Evolutionary conservation across 2,797 vertebrate species (phyloP), one percentile per base, ranked within the genome.

Genomic region (Sciaenops ocellatus): DNA sequence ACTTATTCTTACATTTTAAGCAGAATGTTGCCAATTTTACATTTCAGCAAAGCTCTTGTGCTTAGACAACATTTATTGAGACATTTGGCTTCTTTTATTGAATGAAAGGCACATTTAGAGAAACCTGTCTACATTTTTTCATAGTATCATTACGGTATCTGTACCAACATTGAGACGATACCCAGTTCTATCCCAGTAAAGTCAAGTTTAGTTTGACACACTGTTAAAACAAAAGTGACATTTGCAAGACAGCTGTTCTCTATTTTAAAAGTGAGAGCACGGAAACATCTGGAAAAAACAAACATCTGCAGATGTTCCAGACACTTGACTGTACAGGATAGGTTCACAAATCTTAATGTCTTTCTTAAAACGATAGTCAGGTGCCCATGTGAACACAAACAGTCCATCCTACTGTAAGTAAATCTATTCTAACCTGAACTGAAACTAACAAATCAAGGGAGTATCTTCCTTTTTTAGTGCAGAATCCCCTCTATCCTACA

Each of bases 271-370:
- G 60, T 46, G 52, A 79, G 30, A 38, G 57, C 60, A 38, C 10
- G 44, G 2, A 51, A 68, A 83, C 55, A 84, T 73, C 46, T 63
- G 47, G 10, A 75, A 30, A 41, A 48, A 44, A 70, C 3, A 5
- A 24, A 72, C 15, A 17, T 41, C 28, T 67, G 48, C 30, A 42
- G 41, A 73, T 28, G 63, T 64, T 47, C 81, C 8, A 60, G 22
- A 59, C 48, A 65, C 41, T 50, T 38, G 12, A 42, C 4, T 1
- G 0, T 73, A 44, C n/a, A 44, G 47, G 0, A 52, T 4, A 61
- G 6, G 16, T 5, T 51, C 17, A 3, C 55, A 15, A 12, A 38
- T 6, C 30, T 30, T 30, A 30, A 6, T 9, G 34, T 38, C 34
- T 38, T 38, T 38, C 34, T 38, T 38, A 9, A 38, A 38, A 38